These are phyloP conservation scores for Corvus moneduloides DNA, from an alignment of 2,113 vertebrate genomes.

Conservation along the genomic window DNA sequence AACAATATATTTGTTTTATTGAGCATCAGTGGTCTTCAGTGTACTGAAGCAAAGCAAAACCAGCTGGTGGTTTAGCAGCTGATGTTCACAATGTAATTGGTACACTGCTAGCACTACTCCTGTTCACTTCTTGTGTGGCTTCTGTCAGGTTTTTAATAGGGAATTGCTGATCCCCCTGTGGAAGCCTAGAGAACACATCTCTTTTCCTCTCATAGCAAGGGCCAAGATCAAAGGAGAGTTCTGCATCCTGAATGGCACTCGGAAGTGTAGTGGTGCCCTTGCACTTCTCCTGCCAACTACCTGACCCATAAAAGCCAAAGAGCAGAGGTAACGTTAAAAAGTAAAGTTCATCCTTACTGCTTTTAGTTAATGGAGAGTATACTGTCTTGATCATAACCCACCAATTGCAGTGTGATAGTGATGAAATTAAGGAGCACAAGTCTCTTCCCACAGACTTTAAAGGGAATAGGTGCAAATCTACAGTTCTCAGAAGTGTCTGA, in stretches of 20 bases:
- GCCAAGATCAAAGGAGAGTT: background rate
- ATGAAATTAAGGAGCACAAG: background rate
- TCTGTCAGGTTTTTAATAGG: background rate
- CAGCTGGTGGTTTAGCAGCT: background rate
- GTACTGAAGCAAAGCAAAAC: background rate
- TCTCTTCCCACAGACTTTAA: background rate
- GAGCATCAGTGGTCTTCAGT: background rate
- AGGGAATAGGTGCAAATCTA: background rate
- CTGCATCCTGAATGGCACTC: background rate
- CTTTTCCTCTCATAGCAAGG: background rate
- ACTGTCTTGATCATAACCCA: background rate
- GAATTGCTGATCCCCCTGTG: fast-evolving
- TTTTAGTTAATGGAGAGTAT: background rate
- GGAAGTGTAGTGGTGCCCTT: background rate
- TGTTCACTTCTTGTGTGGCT: background rate
- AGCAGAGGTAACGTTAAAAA: background rate
- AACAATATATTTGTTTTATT: background rate
- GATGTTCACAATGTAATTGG: background rate
- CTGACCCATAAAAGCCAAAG: background rate
- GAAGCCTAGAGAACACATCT: background rate
- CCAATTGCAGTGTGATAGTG: no score
- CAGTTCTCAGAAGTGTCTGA: background rate
- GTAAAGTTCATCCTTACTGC: background rate
- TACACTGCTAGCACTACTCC: background rate
- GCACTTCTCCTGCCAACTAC: background rate